These are phyloP conservation scores for Chaetura pelagica DNA, from an alignment of 2,113 vertebrate species.

Conservation along the genomic window DNA sequence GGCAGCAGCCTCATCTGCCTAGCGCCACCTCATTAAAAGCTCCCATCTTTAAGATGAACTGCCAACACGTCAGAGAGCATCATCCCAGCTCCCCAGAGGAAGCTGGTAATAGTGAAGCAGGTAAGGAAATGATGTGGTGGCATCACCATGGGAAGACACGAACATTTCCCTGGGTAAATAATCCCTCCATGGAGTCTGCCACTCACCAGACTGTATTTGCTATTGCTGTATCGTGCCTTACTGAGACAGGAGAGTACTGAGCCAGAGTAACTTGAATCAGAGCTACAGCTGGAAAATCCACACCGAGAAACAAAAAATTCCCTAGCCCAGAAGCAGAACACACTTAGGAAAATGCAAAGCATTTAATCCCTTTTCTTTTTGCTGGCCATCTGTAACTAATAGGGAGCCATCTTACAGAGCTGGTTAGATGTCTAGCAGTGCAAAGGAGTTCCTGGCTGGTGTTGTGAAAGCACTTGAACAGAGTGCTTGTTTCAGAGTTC, in stretches of 20 bases:
- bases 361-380: background rate
- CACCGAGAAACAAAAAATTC: background rate
- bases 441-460: background rate
- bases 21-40: background rate
- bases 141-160: background rate
- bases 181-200: background rate
- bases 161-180: background rate
- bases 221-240: background rate
- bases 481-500: background rate
- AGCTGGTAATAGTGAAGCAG: background rate
- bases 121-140: background rate
- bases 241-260: background rate
- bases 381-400: background rate
- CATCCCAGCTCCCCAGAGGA: background rate
- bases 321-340: background rate
- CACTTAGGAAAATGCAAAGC: background rate
- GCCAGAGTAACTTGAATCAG: background rate
- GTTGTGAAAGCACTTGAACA: background rate
- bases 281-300: background rate
- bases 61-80: background rate
- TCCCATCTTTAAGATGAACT: background rate
- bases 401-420: background rate
- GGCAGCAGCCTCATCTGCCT: slow-evolving; percentile 3
- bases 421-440: background rate
- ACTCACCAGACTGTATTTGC: background rate